A percentile compares a stretch with the other conserved stretches of the same genome.
These are phyloP conservation scores for Colinus virginianus DNA, from an alignment of 2,113 vertebrate species.

Conservation along the genomic window DNA sequence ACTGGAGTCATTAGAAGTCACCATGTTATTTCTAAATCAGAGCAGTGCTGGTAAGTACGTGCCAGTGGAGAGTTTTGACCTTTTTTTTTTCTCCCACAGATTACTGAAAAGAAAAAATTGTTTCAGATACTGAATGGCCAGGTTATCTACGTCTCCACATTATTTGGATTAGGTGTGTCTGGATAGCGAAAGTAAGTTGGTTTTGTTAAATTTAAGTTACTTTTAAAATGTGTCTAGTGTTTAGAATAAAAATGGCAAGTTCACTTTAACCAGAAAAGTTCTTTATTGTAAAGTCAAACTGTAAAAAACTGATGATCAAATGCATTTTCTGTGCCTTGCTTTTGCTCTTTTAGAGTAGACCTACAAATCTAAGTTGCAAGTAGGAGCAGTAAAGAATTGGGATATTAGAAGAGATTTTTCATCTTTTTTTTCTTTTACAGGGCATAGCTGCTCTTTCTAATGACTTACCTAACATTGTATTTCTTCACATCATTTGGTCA, in stretches of 20 bases:
- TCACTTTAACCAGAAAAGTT: neutral
- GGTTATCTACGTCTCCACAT: neutral
- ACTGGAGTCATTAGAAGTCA: neutral
- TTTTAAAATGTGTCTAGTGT: neutral
- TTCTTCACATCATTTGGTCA: slow-evolving; percentile 12
- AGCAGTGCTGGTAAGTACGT: neutral
- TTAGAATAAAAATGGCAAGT: slow-evolving; percentile 17
- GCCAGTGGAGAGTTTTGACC: neutral
- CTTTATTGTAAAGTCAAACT: neutral
- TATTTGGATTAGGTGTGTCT: neutral
- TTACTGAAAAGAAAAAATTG: neutral
- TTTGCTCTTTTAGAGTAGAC: neutral
- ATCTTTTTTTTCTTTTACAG: neutral
- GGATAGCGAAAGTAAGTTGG: neutral
- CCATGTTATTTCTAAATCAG: neutral
- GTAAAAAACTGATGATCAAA: neutral
- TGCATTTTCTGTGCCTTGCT: neutral
- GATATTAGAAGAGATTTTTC: neutral
- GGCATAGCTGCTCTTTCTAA: neutral
- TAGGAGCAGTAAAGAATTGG: neutral
- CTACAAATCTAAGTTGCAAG: neutral
- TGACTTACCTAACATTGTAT: neutral
- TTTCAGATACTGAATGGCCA: neutral
- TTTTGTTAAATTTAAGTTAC: neutral
- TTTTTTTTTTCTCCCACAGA: neutral